Evolutionary conservation across 1,140 invertebrate species (phyloP), one percentile per base, ranked within the genome.

Genomic region (Luehdorfia chinensis): DNA sequence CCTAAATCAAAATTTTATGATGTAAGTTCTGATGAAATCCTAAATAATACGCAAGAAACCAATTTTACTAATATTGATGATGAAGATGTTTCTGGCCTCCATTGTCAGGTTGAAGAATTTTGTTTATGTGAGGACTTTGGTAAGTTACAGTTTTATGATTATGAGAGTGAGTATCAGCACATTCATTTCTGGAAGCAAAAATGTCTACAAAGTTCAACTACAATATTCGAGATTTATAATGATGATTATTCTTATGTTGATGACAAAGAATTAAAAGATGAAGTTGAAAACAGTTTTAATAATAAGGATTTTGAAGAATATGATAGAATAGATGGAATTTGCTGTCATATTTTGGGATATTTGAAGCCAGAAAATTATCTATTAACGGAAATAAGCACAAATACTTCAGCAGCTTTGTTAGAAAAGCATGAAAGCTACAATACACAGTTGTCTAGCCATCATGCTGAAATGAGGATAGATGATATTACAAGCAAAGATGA

Each of bases 41-140:
- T 32, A 15, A 47, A 14, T 28, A 28, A 46, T 21, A 34, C 41
- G 14, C 13, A 44, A 44, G 39, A 55, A 49, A 14, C 18, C 31
- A 16, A 39, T 50, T 15, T 51, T 44, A 18, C 28, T 9, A 50
- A 50, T 47, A 25, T 9, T 33, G 23, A n/a, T 34, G 11, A 44
- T 30, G 14, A 32, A 31, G 12, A 11, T 31, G n/a, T 11, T 31
- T 9, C 28, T 11, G n/a, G 12, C 5, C n/a, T 1, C 2, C 28
- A 31, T 39, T 27, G 7, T 34, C 31, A 47, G 43, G 33, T 8
- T 36, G 30, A 61, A 45, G 49, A 66, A 32, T 72, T 73, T 57
- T 84, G 77, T 59, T 18, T 75, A 34, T 83, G 80, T 59, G 21
- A 52, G 28, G 80, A 84, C 62, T 84, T 77, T 59, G 80, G 80